Evolutionary conservation across 2,888 invertebrate genomes (phyloP).

Genomic region (Drosophila mimetica): DNA sequence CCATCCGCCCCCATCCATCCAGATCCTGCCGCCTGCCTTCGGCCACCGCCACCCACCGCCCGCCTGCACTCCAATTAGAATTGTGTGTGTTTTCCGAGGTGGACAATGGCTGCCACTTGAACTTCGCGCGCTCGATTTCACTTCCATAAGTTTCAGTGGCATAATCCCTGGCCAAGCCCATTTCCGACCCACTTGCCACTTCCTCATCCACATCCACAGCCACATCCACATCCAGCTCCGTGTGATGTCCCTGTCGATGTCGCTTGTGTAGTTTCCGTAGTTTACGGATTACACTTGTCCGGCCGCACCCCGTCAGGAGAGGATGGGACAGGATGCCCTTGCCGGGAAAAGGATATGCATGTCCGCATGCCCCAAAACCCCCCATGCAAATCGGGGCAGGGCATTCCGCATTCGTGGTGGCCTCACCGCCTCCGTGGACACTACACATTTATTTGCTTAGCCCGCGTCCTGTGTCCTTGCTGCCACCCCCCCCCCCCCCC

Average conservation of each 20-base stretch:
- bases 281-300: conserved; percentile 42
- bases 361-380: background rate
- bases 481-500: too few relatives aligned
- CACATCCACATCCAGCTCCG: background rate
- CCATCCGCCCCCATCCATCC: background rate
- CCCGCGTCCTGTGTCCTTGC: background rate
- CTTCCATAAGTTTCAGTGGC: conserved; percentile 58
- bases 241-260: conserved; percentile 19
- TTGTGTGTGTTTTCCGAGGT: conserved; percentile 40
- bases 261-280: conserved; percentile 28
- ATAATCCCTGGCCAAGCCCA: conserved; percentile 55
- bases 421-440: background rate
- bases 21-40: background rate
- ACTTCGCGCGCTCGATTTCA: conserved; percentile 72
- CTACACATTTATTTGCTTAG: conserved; percentile 28
- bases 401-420: conserved; percentile 5
- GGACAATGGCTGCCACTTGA: conserved; percentile 68
- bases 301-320: conserved; percentile 5
- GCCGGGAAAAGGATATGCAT: conserved; percentile 1
- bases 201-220: conserved; percentile 4
- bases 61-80: conserved; percentile 57
- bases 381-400: conserved; percentile 26
- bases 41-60: background rate
- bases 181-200: background rate
- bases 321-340: background rate